Evolutionary conservation across 2,797 vertebrate species (phyloP).

Genomic region (Chrysocyon brachyurus): DNA sequence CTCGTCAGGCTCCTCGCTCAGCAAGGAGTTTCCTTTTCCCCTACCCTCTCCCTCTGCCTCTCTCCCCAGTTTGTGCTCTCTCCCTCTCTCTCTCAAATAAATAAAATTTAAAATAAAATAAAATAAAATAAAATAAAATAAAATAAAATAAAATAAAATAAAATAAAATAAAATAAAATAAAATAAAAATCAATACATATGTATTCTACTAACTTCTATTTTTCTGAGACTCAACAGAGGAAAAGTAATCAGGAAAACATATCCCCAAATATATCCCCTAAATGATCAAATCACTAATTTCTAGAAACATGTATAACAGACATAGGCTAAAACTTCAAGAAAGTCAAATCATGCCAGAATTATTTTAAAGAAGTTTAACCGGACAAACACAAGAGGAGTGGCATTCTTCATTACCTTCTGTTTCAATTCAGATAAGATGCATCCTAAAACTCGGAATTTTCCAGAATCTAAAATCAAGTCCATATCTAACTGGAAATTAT

Average conservation of each 20-base stretch:
- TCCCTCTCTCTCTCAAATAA: too few relatives aligned
- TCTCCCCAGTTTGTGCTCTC: too few relatives aligned
- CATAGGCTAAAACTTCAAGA: neutral
- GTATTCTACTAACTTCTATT: neutral
- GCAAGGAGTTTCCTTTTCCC: too few relatives aligned
- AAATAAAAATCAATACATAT: neutral
- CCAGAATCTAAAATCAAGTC: constrained; percentile 95
- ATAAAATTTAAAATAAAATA: too few relatives aligned
- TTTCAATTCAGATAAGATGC: constrained; percentile 92
- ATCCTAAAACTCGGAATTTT: constrained; percentile 93
- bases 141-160: neutral
- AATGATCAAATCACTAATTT: constrained; percentile 38
- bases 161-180: neutral
- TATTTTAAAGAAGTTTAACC: neutral
- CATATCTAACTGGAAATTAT: constrained; percentile 92
- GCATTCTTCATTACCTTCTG: constrained; percentile 88
- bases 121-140: neutral
- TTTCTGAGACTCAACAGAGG: neutral
- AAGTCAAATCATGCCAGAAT: constrained; percentile 12
- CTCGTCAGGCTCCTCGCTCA: too few relatives aligned
- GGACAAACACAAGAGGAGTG: neutral
- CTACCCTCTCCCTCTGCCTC: too few relatives aligned
- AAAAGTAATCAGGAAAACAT: constrained; percentile 16
- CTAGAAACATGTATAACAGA: neutral
- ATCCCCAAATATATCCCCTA: neutral